These are phyloP conservation scores for Anastrepha obliqua DNA, from an alignment of 1,140 invertebrate species.

Conservation along the genomic window DNA sequence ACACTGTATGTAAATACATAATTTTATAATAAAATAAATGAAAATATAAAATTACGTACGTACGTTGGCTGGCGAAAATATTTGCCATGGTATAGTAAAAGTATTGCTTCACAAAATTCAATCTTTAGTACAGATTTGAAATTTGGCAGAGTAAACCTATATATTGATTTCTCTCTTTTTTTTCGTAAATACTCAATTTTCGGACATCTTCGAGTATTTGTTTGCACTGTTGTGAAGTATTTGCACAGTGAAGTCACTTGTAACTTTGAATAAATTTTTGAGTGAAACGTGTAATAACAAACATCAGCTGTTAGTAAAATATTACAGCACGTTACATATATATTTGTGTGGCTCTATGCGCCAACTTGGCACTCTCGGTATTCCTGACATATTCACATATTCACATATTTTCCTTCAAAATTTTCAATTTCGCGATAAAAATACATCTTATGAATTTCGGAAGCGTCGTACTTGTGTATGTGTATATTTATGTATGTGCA, in stretches of 20 bases:
- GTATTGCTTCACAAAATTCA: not conserved
- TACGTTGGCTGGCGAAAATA: not conserved
- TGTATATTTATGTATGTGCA: not conserved
- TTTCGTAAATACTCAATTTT: too few relatives aligned
- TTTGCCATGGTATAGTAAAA: not conserved
- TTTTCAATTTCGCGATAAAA: too few relatives aligned
- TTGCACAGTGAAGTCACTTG: too few relatives aligned
- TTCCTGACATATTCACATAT: not conserved
- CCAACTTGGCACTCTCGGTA: not conserved
- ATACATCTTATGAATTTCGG: too few relatives aligned
- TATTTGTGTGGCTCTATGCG: not conserved
- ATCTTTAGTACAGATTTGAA: conserved; percentile 34
- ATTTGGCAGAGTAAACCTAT: conserved; percentile 41
- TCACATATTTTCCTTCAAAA: not conserved
- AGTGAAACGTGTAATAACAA: too few relatives aligned
- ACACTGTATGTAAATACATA: not conserved
- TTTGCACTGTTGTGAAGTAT: too few relatives aligned
- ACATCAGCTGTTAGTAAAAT: too few relatives aligned
- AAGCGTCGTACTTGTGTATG: not conserved
- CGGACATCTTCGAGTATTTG: too few relatives aligned
- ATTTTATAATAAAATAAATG: not conserved
- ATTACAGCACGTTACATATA: not conserved
- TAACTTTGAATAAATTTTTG: too few relatives aligned
- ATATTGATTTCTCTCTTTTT: not conserved
- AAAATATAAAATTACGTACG: not conserved